Evolutionary conservation across 2,888 invertebrate species (phyloP), one percentile per base, ranked within the genome.

Genomic region (Lepidocyrtinus sp.): DNA sequence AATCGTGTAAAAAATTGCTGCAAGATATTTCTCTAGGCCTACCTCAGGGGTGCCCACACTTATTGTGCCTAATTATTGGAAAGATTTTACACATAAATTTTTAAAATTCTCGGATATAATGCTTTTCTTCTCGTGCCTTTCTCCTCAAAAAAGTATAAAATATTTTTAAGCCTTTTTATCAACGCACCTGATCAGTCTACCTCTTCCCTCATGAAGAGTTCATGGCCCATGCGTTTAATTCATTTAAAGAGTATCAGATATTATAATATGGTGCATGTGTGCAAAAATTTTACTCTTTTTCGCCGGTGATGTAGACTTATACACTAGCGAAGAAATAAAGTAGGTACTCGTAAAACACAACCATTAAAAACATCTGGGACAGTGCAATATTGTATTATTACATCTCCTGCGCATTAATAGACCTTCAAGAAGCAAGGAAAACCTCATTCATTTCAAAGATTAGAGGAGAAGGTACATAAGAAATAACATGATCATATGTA

Each of bases 41-140:
- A 59, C 68, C 59, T 25, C 61, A 75, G 36, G 36, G 55, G 17
- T 68, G 19, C 50, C 63, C 77, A 72, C 67, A 25, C 71, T 64
- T 73, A 12, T 78, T 59, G 73, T 73, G 73, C 73, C 73, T 78
- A 78, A 78, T 73, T 78, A 78, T 78, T 73, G 78, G 78, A 78
- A 78, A 78, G 78, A 78, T 78, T 26, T 72, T 69, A 68, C 68
- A 62, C 73, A 45, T 63, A 68, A 73, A 68, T 68, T 78, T 67
- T 67, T 67, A n/a, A n/a, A n/a, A n/a, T n/a, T 36, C 36, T 36
- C 36, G n/a, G n/a, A n/a, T n/a, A n/a, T n/a, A n/a, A 36, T 36
- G 12, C 12, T 36, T 36, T n/a, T 36, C 12, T 36, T 36, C 36
- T 7, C 36, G 36, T 36, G 36, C 36, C 36, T 36, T 36, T 12